Conservation (phyloP, 2,888 invertebrate genomes). For the Leistus spinibarbis region DNA sequence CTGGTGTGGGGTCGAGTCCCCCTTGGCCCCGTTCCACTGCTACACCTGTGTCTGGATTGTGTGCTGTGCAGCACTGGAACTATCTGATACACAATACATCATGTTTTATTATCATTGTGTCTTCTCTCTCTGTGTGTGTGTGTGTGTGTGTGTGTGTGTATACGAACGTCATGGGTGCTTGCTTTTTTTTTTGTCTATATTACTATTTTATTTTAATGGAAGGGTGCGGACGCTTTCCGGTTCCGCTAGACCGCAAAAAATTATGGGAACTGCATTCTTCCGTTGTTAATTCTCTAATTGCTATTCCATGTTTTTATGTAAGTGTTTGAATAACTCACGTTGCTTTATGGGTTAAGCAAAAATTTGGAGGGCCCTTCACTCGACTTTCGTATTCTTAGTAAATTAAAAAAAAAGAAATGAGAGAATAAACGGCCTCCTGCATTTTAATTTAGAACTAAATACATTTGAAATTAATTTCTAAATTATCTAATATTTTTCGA, state of each 20-base stretch:
- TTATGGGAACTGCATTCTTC: not conserved
- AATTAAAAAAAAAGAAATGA: too few species aligned
- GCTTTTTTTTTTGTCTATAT: not conserved
- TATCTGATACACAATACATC: not conserved
- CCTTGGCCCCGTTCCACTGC: not conserved
- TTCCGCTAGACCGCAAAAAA: not conserved
- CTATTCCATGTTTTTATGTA: not conserved
- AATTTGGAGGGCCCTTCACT: too few species aligned
- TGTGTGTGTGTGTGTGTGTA: not conserved
- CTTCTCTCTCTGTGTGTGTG: not conserved
- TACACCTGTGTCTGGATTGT: not conserved
- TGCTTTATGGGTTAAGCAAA: too few species aligned
- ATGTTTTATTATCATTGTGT: not conserved
- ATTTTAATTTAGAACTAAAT: too few species aligned
- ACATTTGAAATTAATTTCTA: too few species aligned
- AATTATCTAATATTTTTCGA: too few species aligned
- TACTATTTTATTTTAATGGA: not conserved
- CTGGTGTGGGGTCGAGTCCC: conserved; percentile 3
- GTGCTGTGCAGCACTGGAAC: not conserved
- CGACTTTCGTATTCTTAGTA: too few species aligned
- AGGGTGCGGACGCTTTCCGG: not conserved
- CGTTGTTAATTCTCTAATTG: not conserved
- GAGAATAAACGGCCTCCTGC: too few species aligned
- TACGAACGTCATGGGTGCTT: not conserved
- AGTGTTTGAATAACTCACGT: too few species aligned